Base-by-base conservation (phyloP, 2,888 invertebrate genomes). In the Thecocarcelia acutangulata region DNA sequence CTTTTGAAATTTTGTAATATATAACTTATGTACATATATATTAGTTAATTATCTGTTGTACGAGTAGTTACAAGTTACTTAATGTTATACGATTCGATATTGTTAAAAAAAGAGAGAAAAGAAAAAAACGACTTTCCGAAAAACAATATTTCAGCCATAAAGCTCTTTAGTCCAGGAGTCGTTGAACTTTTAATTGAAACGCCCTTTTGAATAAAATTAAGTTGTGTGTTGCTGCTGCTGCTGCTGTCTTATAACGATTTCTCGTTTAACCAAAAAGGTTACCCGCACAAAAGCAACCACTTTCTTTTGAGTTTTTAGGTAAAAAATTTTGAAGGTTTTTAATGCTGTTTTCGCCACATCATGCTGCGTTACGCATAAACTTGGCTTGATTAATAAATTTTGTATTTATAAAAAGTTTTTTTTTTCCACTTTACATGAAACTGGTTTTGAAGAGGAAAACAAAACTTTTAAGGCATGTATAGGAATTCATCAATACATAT, bases 161-260 rank as follows among this genome's bases (percentile, higher is more conserved):
- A 56, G 24, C 48, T 17, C n/a, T 33, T 9, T 9, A 37, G 48
- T 8, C 40, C 37, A n/a, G 9, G 61, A 76, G 73, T 82, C 78
- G 59, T 64, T 74, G 78, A 82, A 82, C 78, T 74, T 64, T 70
- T 69, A 54, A 78, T 74, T 78, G 78, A 40, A 59, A 58, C 69
- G 82, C 76, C 75, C 76, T 83, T 70, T 50, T 58, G 33, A 68
- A 75, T 24, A 46, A 64, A 56, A 66, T 17, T 46, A 15, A 70
- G 37, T 8, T 56, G n/a, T n/a, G n/a, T n/a, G n/a, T n/a, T n/a
- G n/a, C n/a, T n/a, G n/a, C n/a, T n/a, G n/a, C n/a, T 59, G 50
- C 28, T 42, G 40, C 50, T 50, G 24, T 58, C 69, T 64, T 15
- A 24, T 66, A 59, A 59, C 64, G 58, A 59, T 64, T 72, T 72